Percentiles rank a stretch among this genome's conserved stretches.
Conservation (phyloP, 1,140 invertebrate genomes). For the Xylocopa sonorina region DNA sequence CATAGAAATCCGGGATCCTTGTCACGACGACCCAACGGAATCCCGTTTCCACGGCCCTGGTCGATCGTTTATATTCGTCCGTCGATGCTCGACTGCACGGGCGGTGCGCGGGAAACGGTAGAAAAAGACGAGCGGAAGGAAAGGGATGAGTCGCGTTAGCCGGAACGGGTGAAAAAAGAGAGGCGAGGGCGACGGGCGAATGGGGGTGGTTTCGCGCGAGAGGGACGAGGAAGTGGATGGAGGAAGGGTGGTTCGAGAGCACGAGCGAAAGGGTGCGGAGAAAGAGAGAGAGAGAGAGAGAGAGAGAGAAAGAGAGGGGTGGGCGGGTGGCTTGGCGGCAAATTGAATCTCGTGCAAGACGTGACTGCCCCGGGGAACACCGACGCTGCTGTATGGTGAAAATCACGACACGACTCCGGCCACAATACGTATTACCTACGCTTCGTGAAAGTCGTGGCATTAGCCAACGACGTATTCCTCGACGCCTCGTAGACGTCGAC, state of each 20-base stretch:
- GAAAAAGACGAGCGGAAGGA: slow-evolving; percentile 10
- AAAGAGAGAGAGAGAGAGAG: not conserved
- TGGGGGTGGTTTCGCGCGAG: slow-evolving; percentile 38
- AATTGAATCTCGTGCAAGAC: slow-evolving; percentile 79
- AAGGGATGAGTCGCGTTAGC: slow-evolving; percentile 47
- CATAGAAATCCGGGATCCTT: slow-evolving; percentile 57
- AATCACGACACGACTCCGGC: slow-evolving; percentile 79
- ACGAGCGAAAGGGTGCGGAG: not conserved
- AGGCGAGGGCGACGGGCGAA: slow-evolving; percentile 36
- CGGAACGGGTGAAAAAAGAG: slow-evolving; percentile 41
- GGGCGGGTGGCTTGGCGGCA: slow-evolving; percentile 56
- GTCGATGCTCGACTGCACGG: slow-evolving; percentile 26
- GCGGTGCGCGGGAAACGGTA: not conserved
- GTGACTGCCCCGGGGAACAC: slow-evolving; percentile 79
- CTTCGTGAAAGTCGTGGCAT: slow-evolving; percentile 67
- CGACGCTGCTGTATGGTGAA: slow-evolving; percentile 75
- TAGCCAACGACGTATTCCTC: slow-evolving; percentile 68
- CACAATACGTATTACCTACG: slow-evolving; percentile 76
- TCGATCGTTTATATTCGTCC: slow-evolving; percentile 54
- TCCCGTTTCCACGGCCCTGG: slow-evolving; percentile 28
- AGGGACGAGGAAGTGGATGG: too few species aligned
- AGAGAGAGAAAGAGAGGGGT: slow-evolving; percentile 1
- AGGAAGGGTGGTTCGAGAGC: slow-evolving; percentile 27
- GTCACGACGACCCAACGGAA: slow-evolving; percentile 51
- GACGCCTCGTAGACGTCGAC: slow-evolving; percentile 58